phyloP scores from a whole-genome alignment of 1,140 invertebrate species.

The Eriosoma lanigerum region DNA sequence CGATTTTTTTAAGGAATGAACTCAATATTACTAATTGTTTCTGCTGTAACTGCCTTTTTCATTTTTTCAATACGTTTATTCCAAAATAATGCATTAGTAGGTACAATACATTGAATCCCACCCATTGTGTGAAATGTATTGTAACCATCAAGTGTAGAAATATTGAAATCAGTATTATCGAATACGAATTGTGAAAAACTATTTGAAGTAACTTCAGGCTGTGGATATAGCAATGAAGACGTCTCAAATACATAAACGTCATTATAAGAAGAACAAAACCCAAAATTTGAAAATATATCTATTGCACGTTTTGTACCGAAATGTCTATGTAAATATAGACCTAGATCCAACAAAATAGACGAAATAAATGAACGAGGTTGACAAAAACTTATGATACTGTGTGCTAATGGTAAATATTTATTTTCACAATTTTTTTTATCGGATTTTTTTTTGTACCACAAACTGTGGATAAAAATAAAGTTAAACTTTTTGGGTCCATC shows the following conservation, averaged over 20 bases:
- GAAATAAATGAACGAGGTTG: background rate
- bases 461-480: background rate
- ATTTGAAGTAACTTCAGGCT: background rate
- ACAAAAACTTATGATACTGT: slow-evolving; percentile 9
- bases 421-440: background rate
- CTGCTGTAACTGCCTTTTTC: background rate
- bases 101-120: slow-evolving; percentile 53
- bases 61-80: background rate
- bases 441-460: background rate
- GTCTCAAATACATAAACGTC: slow-evolving; percentile 10
- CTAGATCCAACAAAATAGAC: background rate
- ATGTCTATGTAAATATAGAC: slow-evolving; percentile 5
- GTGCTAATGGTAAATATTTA: slow-evolving; percentile 7
- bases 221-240: background rate
- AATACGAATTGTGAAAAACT: background rate
- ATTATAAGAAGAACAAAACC: background rate
- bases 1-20: background rate
- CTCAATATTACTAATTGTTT: slow-evolving; percentile 53
- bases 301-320: slow-evolving; percentile 16
- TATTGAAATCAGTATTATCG: too few species aligned
- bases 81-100: background rate
- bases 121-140: slow-evolving; percentile 57
- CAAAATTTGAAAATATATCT: slow-evolving; percentile 28
- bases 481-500: slow-evolving; percentile 13
- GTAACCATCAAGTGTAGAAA: slow-evolving; percentile 54